Evolutionary conservation across 2,888 invertebrate species (phyloP).

Genomic region (Rhogogaster chlorosoma): DNA sequence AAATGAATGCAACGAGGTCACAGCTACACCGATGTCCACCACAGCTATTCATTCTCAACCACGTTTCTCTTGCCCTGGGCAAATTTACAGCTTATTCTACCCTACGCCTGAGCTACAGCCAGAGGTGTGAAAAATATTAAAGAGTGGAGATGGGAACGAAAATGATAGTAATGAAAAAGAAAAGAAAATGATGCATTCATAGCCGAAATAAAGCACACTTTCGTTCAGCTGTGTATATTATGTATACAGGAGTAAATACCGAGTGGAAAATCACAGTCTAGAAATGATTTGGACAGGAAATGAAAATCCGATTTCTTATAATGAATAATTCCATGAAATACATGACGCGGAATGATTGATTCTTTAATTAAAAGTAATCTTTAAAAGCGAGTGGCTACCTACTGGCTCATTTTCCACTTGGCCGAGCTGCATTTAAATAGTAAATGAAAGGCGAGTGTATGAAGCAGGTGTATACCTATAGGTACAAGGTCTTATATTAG

Average conservation of each 20-base stretch:
- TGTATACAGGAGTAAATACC: neutral
- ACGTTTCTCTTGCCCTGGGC: constrained; percentile 29
- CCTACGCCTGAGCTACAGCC: constrained; percentile 31
- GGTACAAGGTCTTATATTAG: neutral
- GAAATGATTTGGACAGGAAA: neutral
- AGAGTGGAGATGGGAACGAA: neutral
- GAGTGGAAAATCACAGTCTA: neutral
- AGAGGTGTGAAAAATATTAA: constrained; percentile 34
- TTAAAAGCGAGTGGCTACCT: neutral
- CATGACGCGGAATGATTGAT: neutral
- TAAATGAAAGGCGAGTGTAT: neutral
- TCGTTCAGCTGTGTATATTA: neutral
- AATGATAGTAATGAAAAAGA: neutral
- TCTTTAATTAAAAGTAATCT: neutral
- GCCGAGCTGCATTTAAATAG: neutral
- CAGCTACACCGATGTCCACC: constrained; percentile 62
- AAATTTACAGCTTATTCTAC: constrained; percentile 45
- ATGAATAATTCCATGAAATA: neutral
- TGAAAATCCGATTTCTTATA: neutral
- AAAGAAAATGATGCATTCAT: neutral
- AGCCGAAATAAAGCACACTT: neutral
- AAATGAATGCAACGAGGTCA: constrained; percentile 71
- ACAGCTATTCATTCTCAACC: constrained; percentile 55
- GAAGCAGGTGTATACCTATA: neutral
- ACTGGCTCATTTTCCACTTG: neutral